phyloP scores from a whole-genome alignment of 30 jellyfish, hydroid and myxozoan genomes.

The Euphysa ruthae region DNA sequence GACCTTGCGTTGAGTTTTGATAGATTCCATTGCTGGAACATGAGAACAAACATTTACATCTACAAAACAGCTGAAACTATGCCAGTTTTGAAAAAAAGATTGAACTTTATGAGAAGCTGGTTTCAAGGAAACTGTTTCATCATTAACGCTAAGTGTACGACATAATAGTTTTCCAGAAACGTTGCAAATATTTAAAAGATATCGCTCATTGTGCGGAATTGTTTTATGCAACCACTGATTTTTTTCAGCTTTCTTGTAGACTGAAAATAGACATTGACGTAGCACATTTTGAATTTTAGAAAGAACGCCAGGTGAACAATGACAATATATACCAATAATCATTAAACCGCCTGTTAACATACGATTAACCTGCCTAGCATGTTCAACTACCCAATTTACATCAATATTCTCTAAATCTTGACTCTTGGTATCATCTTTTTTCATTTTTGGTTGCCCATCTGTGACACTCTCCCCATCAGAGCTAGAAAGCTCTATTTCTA shows the following conservation, averaged over 20 bases:
- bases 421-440: conserved; percentile 3
- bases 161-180: conserved; percentile 67
- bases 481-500: conserved; percentile 9
- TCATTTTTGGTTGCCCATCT: conserved; percentile 1
- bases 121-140: conserved; percentile 32
- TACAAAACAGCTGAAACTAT: conserved; percentile 39
- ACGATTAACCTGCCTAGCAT: conserved; percentile 86
- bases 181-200: conserved; percentile 56
- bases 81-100: conserved; percentile 56
- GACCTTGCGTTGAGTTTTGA: conserved; percentile 40
- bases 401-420: conserved; percentile 42
- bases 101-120: conserved; percentile 77
- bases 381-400: conserved; percentile 81
- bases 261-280: conserved; percentile 38
- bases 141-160: conserved; percentile 48
- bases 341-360: conserved; percentile 89
- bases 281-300: conserved; percentile 45
- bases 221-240: conserved; percentile 29
- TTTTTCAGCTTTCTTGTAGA: conserved; percentile 48
- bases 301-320: conserved; percentile 53
- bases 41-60: conserved; percentile 47
- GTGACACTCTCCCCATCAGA: neutral
- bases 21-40: conserved; percentile 61
- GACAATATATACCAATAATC: conserved; percentile 55
- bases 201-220: conserved; percentile 50